phyloP scores from a whole-genome alignment of 2,113 vertebrate genomes.

The Bubo blakistoni region DNA sequence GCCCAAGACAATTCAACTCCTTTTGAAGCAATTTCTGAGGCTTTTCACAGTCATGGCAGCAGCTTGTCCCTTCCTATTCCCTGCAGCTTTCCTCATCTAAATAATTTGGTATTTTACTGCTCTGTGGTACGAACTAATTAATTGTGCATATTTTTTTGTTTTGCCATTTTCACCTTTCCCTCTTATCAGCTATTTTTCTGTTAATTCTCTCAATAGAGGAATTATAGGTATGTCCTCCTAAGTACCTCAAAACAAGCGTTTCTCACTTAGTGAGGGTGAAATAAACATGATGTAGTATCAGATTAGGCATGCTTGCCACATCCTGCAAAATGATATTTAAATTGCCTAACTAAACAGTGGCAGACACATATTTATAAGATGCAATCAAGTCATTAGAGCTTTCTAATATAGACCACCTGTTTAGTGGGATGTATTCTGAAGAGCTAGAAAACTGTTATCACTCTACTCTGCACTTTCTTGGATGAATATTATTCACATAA shows the following conservation, averaged over 20 bases:
- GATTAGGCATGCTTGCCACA: neutral
- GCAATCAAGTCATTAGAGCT: neutral
- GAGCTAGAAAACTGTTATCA: neutral
- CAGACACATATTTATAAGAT: neutral
- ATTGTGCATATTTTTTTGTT: neutral
- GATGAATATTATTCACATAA: neutral
- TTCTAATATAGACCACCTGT: neutral
- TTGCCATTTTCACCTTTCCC: neutral
- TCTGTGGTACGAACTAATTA: neutral
- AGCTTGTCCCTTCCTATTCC: neutral
- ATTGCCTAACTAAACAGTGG: neutral
- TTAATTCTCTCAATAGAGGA: neutral
- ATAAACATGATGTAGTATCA: neutral
- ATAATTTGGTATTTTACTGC: neutral
- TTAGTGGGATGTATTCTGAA: neutral
- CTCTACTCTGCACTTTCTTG: neutral
- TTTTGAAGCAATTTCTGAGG: neutral
- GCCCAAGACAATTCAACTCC: neutral
- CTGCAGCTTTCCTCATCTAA: neutral
- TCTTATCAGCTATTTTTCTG: neutral
- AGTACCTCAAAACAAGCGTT: neutral
- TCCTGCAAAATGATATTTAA: neutral
- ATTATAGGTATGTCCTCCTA: neutral
- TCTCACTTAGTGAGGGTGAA: neutral
- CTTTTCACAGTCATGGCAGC: neutral